These are phyloP conservation scores for Laupala kohalensis DNA, from an alignment of 1,140 invertebrate genomes.

Conservation along the genomic window DNA sequence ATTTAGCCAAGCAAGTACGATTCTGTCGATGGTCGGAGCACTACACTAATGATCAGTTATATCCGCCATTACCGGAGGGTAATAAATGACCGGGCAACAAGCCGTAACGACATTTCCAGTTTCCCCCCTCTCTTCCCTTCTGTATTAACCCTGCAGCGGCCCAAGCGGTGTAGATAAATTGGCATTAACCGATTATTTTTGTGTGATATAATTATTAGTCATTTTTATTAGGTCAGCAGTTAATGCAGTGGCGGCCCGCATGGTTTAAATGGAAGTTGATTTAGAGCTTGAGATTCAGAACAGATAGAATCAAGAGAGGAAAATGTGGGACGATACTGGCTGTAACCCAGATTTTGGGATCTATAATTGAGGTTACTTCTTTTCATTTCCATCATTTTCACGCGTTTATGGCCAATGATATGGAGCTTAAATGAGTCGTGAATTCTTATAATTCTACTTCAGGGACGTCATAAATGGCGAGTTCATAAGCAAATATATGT, in stretches of 20 bases:
- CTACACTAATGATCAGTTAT: background rate
- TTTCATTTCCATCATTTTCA: too few relatives aligned
- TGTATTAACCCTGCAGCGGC: background rate
- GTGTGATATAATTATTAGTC: background rate
- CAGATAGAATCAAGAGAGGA: too few relatives aligned
- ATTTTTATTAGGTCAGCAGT: background rate
- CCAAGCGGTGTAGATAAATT: background rate
- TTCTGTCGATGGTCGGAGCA: background rate
- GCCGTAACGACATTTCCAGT: background rate
- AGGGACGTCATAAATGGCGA: too few relatives aligned
- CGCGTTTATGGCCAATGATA: too few relatives aligned
- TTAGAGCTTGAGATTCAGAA: background rate
- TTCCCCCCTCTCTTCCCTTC: too few relatives aligned
- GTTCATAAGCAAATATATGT: too few relatives aligned
- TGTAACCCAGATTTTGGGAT: too few relatives aligned
- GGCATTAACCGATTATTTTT: background rate
- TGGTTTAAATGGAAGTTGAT: background rate
- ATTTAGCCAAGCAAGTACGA: background rate
- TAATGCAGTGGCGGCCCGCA: background rate
- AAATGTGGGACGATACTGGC: too few relatives aligned
- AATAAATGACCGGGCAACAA: background rate
- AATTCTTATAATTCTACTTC: too few relatives aligned
- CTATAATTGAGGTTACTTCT: too few relatives aligned
- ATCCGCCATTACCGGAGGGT: background rate
- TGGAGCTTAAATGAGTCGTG: too few relatives aligned